Percentiles rank a stretch among this genome's conserved stretches.
Conservation (phyloP, 2,888 invertebrate species). For the Orchesellides sinensis region DNA sequence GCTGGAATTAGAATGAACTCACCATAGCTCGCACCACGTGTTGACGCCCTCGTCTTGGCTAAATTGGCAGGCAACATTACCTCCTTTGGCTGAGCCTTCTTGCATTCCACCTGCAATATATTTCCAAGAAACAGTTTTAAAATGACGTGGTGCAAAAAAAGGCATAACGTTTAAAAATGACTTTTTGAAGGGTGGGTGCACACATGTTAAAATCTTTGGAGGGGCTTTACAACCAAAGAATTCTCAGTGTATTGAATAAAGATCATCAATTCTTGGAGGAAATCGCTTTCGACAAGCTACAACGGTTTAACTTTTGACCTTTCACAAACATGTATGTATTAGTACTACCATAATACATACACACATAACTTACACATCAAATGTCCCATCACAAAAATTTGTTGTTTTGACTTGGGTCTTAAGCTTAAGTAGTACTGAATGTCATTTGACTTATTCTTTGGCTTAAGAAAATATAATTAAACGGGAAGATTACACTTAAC, state of each 20-base stretch:
- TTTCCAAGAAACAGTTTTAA: neutral
- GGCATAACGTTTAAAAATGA: no score
- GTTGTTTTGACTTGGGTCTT: neutral
- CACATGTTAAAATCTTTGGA: no score
- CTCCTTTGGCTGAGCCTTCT: conserved; percentile 99
- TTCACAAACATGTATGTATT: no score
- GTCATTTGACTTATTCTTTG: neutral
- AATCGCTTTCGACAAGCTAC: no score
- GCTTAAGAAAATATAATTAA: neutral
- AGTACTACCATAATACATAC: no score
- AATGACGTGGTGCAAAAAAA: neutral
- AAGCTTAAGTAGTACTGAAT: neutral
- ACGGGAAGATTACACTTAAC: neutral
- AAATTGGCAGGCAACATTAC: conserved; percentile 99
- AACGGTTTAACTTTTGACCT: no score
- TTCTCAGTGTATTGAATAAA: no score
- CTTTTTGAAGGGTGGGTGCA: no score
- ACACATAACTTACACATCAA: no score
- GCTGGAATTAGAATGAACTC: conserved; percentile 88
- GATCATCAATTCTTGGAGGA: no score
- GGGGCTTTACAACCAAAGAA: no score
- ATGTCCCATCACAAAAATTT: no score
- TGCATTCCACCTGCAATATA: conserved; percentile 94
- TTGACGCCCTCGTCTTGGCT: conserved; percentile 96
- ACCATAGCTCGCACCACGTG: conserved; percentile 95